Percentiles rank a stretch among this genome's conserved stretches.
Evolutionary conservation across 2,797 vertebrate species (phyloP).

Genomic region (Bradypodion pumilum): DNA sequence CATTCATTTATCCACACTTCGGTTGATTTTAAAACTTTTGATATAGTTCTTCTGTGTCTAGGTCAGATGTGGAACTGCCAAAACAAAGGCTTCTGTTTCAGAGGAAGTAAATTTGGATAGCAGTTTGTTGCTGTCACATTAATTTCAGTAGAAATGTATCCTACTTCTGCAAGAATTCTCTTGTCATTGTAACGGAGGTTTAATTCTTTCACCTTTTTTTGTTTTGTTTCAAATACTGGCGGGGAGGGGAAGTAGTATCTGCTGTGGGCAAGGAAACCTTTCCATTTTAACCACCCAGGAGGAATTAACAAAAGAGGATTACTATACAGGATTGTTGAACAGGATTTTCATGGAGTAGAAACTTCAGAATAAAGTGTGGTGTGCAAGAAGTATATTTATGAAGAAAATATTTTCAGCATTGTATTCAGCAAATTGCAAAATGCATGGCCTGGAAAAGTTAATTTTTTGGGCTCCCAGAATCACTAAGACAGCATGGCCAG

Average conservation of each 20-base stretch:
- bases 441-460: too few species aligned
- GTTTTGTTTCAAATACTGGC: neutral
- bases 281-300: neutral
- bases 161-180: neutral
- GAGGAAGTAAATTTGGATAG: neutral
- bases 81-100: neutral
- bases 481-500: too few species aligned
- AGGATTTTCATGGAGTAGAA: neutral
- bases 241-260: neutral
- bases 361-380: neutral
- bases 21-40: neutral
- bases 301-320: neutral
- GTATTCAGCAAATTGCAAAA: neutral
- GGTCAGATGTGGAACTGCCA: too few species aligned
- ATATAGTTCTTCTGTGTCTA: too few species aligned
- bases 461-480: too few species aligned
- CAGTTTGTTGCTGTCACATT: too few species aligned
- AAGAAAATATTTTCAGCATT: neutral
- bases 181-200: neutral
- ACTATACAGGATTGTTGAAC: neutral
- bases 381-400: neutral
- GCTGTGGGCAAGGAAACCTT: neutral
- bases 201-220: neutral
- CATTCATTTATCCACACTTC: neutral
- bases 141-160: neutral